Evolutionary conservation across 1,140 invertebrate genomes (phyloP).

Genomic region (Cherax destructor): DNA sequence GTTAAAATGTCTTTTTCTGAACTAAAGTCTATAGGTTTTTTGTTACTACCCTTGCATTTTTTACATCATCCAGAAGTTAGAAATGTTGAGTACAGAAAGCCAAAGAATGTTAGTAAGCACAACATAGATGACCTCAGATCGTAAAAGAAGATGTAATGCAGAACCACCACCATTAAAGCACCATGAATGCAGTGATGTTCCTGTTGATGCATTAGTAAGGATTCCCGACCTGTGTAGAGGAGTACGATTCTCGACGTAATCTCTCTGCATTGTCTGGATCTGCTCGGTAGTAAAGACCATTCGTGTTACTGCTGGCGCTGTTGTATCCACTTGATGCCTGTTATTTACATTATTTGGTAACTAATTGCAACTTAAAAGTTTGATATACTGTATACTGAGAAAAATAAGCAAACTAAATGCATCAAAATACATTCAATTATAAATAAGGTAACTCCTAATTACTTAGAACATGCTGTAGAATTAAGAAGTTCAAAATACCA

Average conservation of each 20-base stretch:
- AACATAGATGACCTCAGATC: background rate
- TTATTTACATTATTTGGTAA: conserved; percentile 51
- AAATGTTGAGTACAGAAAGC: background rate
- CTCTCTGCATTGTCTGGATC: conserved; percentile 44
- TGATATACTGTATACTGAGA: background rate
- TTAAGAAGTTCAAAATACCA: no score
- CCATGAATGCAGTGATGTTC: background rate
- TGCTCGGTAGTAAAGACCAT: conserved; percentile 50
- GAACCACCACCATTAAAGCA: background rate
- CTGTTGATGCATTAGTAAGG: background rate
- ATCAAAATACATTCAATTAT: no score
- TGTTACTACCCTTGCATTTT: background rate
- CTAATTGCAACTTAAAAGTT: background rate
- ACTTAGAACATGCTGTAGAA: no score
- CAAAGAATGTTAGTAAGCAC: background rate
- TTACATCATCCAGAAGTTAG: background rate
- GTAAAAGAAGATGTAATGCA: background rate
- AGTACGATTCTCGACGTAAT: conserved; percentile 35
- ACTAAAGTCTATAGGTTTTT: no score
- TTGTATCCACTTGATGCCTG: conserved; percentile 56
- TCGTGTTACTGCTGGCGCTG: conserved; percentile 32
- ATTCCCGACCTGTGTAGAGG: conserved; percentile 44
- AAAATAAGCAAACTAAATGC: background rate
- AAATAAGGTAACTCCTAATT: no score
- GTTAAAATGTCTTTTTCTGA: no score